Base-by-base conservation (phyloP, 2,888 invertebrate genomes). In the Synanthedon andrenaeformis region DNA sequence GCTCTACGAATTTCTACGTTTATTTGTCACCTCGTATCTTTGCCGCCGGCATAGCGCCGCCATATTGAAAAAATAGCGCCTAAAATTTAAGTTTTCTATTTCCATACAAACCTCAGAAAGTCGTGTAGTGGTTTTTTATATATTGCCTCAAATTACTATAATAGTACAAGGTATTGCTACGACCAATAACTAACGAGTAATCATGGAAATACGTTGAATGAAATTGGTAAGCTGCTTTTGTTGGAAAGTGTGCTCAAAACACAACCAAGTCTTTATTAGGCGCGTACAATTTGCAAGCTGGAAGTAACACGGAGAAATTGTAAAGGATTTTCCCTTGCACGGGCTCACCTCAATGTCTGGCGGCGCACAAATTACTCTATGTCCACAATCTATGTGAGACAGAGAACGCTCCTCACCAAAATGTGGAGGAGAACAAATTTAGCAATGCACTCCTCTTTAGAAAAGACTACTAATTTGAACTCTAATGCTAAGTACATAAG, bases 341-440 rank as follows among this genome's bases (percentile, higher is more conserved):
- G 56, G 60, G 59, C 65, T 63, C 58, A 60, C 65, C 64, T 63
- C 58, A 59, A 64, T 63, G 62, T 61, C 62, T 58, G 35, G 17
- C 58, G 35, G 17, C 63, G 64, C 61, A 65, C 69, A 73, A 71
- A 71, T 72, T 70, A 72, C 66, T 65, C 62, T 35, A 35, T 62
- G 62, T 63, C 60, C 56, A 59, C 62, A 49, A 45, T 53, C 51
- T 52, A 51, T 45, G 52, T 56, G 51, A 56, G 55, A 54, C 55
- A 56, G 53, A 35, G 55, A 56, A 55, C 55, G 54, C 10, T 23
- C 19, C 49, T 4, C 49, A 49, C 56, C 55, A 53, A 56, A 56
- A 52, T 51, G 48, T 53, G 52, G 54, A 51, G 42, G 35, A 51
- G n/a, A 17, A 35, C 8, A 59, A 57, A 49, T 1, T 13, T 6